Conservation (phyloP, 2,797 vertebrate genomes). For the Lacerta agilis region DNA sequence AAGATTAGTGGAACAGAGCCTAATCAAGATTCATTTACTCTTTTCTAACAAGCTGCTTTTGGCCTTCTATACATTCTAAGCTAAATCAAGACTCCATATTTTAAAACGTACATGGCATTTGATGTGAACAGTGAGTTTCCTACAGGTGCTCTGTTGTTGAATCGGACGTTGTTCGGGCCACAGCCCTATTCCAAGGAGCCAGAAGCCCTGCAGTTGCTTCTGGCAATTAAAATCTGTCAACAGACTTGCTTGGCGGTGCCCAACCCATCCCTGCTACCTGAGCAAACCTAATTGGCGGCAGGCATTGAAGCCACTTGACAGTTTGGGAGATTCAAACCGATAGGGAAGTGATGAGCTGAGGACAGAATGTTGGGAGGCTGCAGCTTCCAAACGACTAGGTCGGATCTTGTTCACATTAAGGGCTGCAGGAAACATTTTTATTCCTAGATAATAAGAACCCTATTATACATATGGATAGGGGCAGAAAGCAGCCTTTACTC, state of each 20-base stretch:
- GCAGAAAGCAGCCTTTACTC: background rate
- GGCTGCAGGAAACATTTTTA: background rate
- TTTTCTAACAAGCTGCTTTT: background rate
- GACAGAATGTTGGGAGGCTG: background rate
- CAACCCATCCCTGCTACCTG: background rate
- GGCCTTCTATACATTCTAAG: background rate
- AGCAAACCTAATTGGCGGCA: background rate
- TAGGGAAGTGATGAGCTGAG: background rate
- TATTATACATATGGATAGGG: background rate
- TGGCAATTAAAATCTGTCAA: slow-evolving; percentile 18
- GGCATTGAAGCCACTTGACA: background rate
- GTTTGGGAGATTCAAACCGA: background rate
- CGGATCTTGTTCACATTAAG: background rate
- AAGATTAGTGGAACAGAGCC: background rate
- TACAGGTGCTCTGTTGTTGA: background rate
- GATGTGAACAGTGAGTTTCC: background rate
- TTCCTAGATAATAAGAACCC: background rate
- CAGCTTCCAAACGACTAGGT: background rate
- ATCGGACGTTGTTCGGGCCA: background rate
- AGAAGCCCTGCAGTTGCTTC: background rate
- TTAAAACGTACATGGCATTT: background rate
- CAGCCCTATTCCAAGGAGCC: background rate
- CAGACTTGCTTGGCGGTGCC: background rate
- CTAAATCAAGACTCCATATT: background rate
- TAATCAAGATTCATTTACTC: background rate